Conservation (phyloP, 1,140 invertebrate genomes). For the Drosophila tropicalis region DNA sequence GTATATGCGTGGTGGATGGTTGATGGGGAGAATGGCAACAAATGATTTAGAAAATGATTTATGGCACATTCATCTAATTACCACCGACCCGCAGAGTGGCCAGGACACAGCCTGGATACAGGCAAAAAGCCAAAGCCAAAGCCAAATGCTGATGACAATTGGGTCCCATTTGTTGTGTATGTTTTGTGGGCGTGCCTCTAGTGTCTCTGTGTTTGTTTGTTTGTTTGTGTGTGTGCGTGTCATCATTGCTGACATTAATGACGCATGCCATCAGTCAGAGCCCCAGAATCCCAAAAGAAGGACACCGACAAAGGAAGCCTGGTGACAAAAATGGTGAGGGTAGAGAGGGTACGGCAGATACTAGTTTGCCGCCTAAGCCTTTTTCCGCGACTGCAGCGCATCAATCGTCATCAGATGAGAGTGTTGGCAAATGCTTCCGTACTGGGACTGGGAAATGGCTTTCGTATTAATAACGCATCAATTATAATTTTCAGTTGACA, state of each 20-base stretch:
- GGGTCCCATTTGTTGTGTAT: slow-evolving; percentile 62
- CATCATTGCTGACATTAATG: slow-evolving; percentile 79
- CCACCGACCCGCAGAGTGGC: slow-evolving; percentile 66
- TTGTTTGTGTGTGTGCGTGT: slow-evolving; percentile 46
- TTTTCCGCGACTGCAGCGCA: slow-evolving; percentile 74
- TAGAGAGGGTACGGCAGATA: slow-evolving; percentile 1
- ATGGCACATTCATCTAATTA: slow-evolving; percentile 80
- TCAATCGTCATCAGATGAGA: slow-evolving; percentile 73
- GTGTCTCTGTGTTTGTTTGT: slow-evolving; percentile 19
- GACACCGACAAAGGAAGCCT: not conserved
- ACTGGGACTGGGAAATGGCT: slow-evolving; percentile 30
- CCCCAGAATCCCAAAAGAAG: slow-evolving; percentile 12
- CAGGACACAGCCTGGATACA: slow-evolving; percentile 18
- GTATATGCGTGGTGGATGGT: not conserved
- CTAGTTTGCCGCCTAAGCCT: slow-evolving; percentile 45
- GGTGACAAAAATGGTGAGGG: not conserved
- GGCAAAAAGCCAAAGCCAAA: slow-evolving; percentile 69
- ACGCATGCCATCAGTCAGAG: slow-evolving; percentile 73
- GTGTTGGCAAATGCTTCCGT: slow-evolving; percentile 11
- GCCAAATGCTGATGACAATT: slow-evolving; percentile 68
- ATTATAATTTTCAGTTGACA: slow-evolving; percentile 76
- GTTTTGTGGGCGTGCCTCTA: slow-evolving; percentile 23
- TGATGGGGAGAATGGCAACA: slow-evolving; percentile 52
- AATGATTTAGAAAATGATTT: slow-evolving; percentile 81
- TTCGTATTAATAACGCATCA: slow-evolving; percentile 78